Evolutionary conservation across 2,113 vertebrate genomes (phyloP), one percentile per base, ranked within the genome.

Genomic region (Globicephala melas): DNA sequence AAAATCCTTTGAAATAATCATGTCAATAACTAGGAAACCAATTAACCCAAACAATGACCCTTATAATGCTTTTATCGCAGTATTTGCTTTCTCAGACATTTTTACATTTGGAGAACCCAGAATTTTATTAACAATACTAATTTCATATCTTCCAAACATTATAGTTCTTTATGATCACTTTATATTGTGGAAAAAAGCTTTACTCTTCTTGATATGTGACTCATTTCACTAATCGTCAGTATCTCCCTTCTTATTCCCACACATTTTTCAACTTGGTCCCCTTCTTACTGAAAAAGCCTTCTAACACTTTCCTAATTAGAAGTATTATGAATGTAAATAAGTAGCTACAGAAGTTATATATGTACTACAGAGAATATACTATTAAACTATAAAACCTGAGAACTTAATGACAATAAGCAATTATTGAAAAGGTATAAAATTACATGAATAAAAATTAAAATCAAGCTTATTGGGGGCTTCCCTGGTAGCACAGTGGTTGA

Each of bases 361-460:
- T 89, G 53, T 44, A 95, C 73, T 90, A 80, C 6, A 70, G 47
- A 94, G 58, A 93, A 80, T 92, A 93, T 89, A 95, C 58, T 88
- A 53, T 82, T 83, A 91, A 86, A 68, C 36, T 90, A 25, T 95
- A 84, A 97, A 91, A 93, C 93, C 36, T 36, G 70, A 92, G 63
- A 93, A 91, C 81, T 95, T 97, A 95, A 97, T 96, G 73, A 95
- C 77, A 94, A 95, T 88, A 91, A 77, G 47, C 15, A 89, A 95
- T 58, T 80, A 63, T 67, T 97, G 36, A 97, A 97, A 96, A 88
- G 70, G 28, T 65, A 97, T 41, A 96, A 94, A 97, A 97, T 96
- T 96, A 63, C 36, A 91, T 68, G 70, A 91, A 96, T 96, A 93
- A 96, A 97, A 97, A 95, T 95, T 83, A 91, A 96, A 97, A 96